A percentile compares a stretch with the other conserved stretches of the same genome.
Conservation (phyloP, 2,113 vertebrate genomes). For the Rhea americana region DNA sequence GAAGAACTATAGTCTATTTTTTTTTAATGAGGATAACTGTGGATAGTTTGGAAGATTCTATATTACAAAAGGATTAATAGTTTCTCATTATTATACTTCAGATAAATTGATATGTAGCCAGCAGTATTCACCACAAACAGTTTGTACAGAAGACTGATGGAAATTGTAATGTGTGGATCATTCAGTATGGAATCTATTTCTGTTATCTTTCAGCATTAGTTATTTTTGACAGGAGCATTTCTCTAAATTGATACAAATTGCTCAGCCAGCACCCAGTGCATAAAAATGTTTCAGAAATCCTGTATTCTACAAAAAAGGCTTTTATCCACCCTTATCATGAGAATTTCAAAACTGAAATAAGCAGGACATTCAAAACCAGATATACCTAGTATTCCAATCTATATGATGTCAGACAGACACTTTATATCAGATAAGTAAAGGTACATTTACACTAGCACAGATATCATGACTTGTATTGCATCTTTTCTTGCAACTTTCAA, state of each 20-base stretch:
- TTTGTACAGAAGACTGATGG: background rate
- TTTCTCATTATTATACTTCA: background rate
- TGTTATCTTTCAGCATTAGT: background rate
- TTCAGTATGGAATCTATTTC: background rate
- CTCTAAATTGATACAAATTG: background rate
- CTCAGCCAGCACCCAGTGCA: background rate
- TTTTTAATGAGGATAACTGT: background rate
- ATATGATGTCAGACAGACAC: background rate
- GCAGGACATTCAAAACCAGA: accelerated
- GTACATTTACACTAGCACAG: background rate
- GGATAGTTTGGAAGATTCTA: background rate
- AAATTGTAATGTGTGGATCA: background rate
- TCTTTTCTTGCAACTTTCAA: background rate
- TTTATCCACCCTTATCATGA: background rate
- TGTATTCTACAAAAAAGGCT: background rate
- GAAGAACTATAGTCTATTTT: background rate
- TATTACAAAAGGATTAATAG: background rate
- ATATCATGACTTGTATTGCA: background rate
- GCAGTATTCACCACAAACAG: background rate
- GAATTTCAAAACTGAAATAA: background rate
- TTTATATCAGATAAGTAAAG: background rate
- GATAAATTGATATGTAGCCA: background rate
- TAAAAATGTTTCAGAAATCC: background rate
- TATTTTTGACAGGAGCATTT: background rate
- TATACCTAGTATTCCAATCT: background rate